Percentiles rank a stretch among this genome's conserved stretches.
phyloP scores from a whole-genome alignment of 2,888 invertebrate genomes.

The Pecten maximus region DNA sequence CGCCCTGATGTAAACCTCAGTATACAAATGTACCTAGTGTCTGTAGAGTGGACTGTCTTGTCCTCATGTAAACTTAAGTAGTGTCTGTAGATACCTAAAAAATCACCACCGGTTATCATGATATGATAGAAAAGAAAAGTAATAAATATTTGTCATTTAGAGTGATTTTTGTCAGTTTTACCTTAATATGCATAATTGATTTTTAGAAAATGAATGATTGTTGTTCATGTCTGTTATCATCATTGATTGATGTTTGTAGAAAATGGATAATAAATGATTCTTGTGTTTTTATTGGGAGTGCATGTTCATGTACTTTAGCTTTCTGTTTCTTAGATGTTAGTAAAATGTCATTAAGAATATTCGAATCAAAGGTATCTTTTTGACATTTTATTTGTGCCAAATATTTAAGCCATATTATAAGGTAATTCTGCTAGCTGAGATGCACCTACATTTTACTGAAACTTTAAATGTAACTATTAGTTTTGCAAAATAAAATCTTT shows the following conservation, averaged over 20 bases:
- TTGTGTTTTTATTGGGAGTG: not conserved
- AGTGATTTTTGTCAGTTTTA: slow-evolving; percentile 11
- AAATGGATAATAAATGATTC: too few relatives aligned
- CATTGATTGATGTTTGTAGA: not conserved
- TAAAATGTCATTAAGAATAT: not conserved
- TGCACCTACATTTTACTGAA: not conserved
- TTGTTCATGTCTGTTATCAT: not conserved
- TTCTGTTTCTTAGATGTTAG: slow-evolving; percentile 2
- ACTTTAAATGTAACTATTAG: not conserved
- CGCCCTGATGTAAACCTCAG: not conserved
- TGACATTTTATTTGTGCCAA: slow-evolving; percentile 35
- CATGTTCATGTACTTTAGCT: not conserved
- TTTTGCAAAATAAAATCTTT: not conserved
- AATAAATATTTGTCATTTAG: not conserved
- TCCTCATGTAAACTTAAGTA: not conserved
- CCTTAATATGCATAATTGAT: slow-evolving; percentile 10
- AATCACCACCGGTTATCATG: not conserved
- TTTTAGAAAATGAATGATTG: not conserved
- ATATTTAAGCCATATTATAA: not conserved
- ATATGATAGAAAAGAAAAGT: not conserved
- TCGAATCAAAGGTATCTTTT: not conserved
- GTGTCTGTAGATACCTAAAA: too few relatives aligned
- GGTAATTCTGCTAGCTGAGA: not conserved
- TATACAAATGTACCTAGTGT: not conserved
- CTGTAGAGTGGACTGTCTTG: not conserved